Evolutionary conservation across 2,888 invertebrate species (phyloP), one percentile per base, ranked within the genome.

Genomic region (Amorpha juglandis): DNA sequence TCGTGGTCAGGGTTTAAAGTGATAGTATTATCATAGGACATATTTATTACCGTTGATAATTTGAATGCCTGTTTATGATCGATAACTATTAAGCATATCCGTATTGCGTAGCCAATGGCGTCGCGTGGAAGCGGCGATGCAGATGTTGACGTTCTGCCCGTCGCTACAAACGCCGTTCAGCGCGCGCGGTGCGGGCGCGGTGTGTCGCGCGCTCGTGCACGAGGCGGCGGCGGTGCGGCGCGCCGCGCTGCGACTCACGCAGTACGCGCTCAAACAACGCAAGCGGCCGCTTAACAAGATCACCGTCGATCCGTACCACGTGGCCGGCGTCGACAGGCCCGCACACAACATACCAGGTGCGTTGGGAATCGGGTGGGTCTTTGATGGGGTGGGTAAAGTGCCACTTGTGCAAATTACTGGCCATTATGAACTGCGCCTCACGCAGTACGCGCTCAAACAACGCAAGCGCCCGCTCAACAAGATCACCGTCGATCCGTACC

Each of bases 171-270:
- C 95, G 0, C 87, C 90, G 6, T 96, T 96, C 83, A 95, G 96
- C 0, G 84, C 95, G 0, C 84, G 92, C 11, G 95, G 95, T 0
- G 95, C 97, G 0, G 92, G 94, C 35, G 94, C 96, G 66, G 95
- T 96, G 74, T 87, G 96, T 0, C 91, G 95, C 47, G 94, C 95
- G 4, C 91, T 97, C 0, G 90, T 97, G 3, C 95, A 96, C 86
- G 98, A 98, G 76, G 95, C 97, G n/a, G 92, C 98, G 38, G 94
- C 94, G n/a, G 95, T 98, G 38, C 94, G 98, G 45, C 96, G 97
- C 88, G 90, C 95, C n/a, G 95, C 96, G 0, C 87, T 95, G 8
- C 92, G 94, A 35, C 93, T 95, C 0, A 85, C 96, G 38, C 92
- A 95, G 53, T 96, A 94, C 74, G 94, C 96, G 66, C 87, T 97